phyloP scores from a whole-genome alignment of 2,113 vertebrate species.

The Phoxinus phoxinus region DNA sequence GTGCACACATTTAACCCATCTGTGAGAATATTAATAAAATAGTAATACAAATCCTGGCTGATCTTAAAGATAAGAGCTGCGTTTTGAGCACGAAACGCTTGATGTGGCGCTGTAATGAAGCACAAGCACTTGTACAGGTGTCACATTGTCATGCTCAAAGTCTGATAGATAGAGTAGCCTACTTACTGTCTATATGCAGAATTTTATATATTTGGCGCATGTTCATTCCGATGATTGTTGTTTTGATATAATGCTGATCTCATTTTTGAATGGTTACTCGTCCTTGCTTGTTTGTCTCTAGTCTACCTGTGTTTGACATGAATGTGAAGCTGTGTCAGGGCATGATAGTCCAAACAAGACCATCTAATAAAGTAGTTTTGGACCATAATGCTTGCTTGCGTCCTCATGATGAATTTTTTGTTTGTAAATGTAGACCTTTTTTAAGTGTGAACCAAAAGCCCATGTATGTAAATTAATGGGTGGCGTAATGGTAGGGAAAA shows the following conservation, averaged over 20 bases:
- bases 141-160: neutral
- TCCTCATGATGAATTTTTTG: neutral
- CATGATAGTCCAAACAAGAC: neutral
- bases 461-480: neutral
- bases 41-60: neutral
- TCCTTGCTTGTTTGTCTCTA: neutral
- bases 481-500: neutral
- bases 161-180: too few species aligned
- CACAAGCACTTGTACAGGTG: constrained; percentile 5
- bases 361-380: neutral
- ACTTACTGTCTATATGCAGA: neutral
- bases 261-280: neutral
- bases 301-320: neutral
- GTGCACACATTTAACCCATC: constrained; percentile 10
- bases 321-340: neutral
- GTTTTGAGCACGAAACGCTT: neutral
- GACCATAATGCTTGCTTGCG: neutral
- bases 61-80: neutral
- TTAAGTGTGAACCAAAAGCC: neutral
- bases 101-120: neutral
- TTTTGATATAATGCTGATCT: neutral
- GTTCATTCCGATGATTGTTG: neutral
- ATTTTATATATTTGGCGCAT: neutral
- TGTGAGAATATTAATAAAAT: neutral
- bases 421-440: neutral